Percentiles rank a stretch among this genome's conserved stretches.
Evolutionary conservation across 1,140 invertebrate genomes (phyloP).

Genomic region (Drosophila sproati): DNA sequence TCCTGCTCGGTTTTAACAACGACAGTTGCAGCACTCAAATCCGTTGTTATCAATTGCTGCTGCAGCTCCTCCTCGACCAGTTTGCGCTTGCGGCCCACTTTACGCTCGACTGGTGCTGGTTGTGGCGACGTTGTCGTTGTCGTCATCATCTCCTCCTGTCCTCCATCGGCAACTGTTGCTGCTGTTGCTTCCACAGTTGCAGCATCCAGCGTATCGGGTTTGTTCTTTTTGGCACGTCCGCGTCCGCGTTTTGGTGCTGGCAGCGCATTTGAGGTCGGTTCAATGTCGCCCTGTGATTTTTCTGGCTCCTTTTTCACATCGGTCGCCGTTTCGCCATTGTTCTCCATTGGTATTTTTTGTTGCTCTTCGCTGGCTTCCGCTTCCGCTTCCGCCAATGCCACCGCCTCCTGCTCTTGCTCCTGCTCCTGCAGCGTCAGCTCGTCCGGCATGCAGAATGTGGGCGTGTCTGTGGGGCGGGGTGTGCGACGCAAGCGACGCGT

Average conservation of each 20-base stretch:
- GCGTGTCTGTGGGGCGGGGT: conserved; percentile 60
- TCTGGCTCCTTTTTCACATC: conserved; percentile 62
- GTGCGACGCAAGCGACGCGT: conserved; percentile 67
- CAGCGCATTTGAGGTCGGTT: conserved; percentile 4
- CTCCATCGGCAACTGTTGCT: background rate
- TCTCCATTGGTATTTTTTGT: background rate
- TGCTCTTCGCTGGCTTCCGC: conserved; percentile 13
- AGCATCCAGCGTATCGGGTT: conserved; percentile 36
- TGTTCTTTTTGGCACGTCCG: conserved; percentile 74
- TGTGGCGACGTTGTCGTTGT: background rate
- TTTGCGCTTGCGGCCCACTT: conserved; percentile 68
- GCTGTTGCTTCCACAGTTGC: background rate
- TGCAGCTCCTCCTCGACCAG: conserved; percentile 52
- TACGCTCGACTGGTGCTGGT: conserved; percentile 46
- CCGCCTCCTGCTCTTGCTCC: background rate
- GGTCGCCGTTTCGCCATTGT: conserved; percentile 13
- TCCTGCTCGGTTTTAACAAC: conserved; percentile 65
- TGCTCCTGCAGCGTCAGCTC: conserved; percentile 13
- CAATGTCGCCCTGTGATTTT: conserved; percentile 21
- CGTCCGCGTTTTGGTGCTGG: conserved; percentile 69
- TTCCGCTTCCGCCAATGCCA: conserved; percentile 1
- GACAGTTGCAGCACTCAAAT: conserved; percentile 13
- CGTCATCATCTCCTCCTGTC: conserved; percentile 27
- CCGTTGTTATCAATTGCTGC: background rate
- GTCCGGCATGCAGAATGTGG: conserved; percentile 13